phyloP scores from a whole-genome alignment of 2,797 vertebrate genomes.

The Nothura maculosa region DNA sequence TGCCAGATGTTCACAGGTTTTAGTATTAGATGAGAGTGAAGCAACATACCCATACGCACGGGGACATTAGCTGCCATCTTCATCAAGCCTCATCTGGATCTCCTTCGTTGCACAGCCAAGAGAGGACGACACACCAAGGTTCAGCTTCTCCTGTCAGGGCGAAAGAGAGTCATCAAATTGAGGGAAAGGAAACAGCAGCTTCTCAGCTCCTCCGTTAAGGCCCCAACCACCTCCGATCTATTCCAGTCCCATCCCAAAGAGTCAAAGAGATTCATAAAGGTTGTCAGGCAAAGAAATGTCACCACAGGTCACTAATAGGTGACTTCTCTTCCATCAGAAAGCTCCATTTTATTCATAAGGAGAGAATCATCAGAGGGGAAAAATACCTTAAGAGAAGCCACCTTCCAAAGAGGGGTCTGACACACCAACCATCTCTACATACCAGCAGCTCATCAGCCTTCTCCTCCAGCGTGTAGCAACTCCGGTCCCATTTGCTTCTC shows the following conservation, averaged over 20 bases:
- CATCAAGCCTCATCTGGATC: neutral
- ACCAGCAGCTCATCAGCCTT: neutral
- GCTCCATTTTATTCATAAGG: neutral
- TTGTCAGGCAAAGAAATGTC: neutral
- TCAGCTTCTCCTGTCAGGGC: neutral
- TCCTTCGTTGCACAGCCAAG: neutral
- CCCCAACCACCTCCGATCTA: neutral
- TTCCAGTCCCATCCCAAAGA: neutral
- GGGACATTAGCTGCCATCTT: neutral
- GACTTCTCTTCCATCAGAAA: neutral
- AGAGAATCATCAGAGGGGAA: neutral
- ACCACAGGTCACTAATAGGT: accelerated
- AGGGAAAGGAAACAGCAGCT: neutral
- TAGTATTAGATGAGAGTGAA: neutral
- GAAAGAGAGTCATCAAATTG: neutral
- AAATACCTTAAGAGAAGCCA: neutral
- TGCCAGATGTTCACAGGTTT: neutral
- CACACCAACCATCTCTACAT: neutral
- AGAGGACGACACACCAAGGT: neutral
- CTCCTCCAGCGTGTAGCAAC: neutral
- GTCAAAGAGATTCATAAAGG: neutral
- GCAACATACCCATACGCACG: neutral
- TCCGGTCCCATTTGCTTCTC: accelerated
- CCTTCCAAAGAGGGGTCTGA: neutral
- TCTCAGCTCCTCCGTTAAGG: neutral